These are phyloP conservation scores for Hyposoter dolosus DNA, from an alignment of 2,888 invertebrate genomes.

Conservation along the genomic window DNA sequence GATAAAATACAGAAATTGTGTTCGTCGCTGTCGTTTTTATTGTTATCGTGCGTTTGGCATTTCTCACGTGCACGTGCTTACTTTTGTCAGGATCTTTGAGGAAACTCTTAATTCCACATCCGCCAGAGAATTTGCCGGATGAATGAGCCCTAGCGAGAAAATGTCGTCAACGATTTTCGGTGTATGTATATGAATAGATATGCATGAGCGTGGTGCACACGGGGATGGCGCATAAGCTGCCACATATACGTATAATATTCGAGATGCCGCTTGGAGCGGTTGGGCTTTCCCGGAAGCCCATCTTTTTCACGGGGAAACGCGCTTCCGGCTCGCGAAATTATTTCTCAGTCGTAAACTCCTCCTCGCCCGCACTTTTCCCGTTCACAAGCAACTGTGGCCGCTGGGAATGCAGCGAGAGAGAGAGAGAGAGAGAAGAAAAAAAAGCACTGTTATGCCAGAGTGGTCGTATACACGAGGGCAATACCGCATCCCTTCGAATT, in stretches of 20 bases:
- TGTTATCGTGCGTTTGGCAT: neutral
- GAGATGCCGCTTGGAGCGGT: slow-evolving; percentile 34
- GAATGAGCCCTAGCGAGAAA: slow-evolving; percentile 44
- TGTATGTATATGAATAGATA: slow-evolving; percentile 7
- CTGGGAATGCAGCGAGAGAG: slow-evolving; percentile 53
- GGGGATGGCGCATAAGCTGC: slow-evolving; percentile 29
- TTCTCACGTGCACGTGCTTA: neutral
- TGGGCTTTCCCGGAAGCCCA: slow-evolving; percentile 59
- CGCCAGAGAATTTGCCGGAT: slow-evolving; percentile 42
- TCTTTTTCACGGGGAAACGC: slow-evolving; percentile 68
- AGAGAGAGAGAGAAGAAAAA: neutral
- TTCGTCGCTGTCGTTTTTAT: neutral
- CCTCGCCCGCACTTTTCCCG: slow-evolving; percentile 15
- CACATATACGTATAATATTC: slow-evolving; percentile 24
- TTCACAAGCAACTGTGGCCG: slow-evolving; percentile 36
- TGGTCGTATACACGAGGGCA: slow-evolving; percentile 3
- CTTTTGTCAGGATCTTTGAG: slow-evolving; percentile 2
- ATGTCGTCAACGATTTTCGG: slow-evolving; percentile 54
- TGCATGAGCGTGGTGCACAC: neutral
- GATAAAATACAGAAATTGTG: too few relatives aligned
- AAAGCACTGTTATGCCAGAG: slow-evolving; percentile 20
- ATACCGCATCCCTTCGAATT: slow-evolving; percentile 38
- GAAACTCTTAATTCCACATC: slow-evolving; percentile 53
- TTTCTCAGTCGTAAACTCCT: slow-evolving; percentile 66
- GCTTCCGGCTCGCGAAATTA: slow-evolving; percentile 67